These are phyloP conservation scores for Phengaris arion DNA, from an alignment of 2,888 invertebrate species.

Conservation along the genomic window DNA sequence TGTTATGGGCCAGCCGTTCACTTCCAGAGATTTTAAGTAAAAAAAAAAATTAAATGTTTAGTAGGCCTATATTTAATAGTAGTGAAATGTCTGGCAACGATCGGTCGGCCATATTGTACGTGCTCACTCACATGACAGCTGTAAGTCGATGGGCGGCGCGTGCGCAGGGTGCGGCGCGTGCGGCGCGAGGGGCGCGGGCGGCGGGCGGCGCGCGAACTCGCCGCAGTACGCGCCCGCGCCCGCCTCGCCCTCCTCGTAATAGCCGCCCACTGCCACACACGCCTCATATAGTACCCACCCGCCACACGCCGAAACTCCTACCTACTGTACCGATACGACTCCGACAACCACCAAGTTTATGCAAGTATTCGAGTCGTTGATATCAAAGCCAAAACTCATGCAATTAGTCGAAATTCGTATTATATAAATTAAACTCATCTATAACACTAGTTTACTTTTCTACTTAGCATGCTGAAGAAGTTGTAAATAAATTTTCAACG, in stretches of 20 bases:
- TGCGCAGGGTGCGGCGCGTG: constrained; percentile 52
- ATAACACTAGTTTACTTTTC: constrained; percentile 41
- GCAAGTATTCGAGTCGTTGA: constrained; percentile 45
- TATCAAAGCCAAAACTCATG: constrained; percentile 62
- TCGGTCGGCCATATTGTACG: constrained; percentile 32
- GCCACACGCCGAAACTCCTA: constrained; percentile 51
- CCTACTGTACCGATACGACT: constrained; percentile 46
- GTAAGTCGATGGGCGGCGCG: constrained; percentile 53
- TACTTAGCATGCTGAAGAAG: constrained; percentile 69
- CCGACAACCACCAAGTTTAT: background rate
- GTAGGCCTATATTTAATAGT: background rate
- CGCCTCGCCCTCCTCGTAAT: constrained; percentile 71
- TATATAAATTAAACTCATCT: constrained; percentile 32
- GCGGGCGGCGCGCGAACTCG: constrained; percentile 62
- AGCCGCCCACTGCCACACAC: constrained; percentile 77
- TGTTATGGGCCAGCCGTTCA: constrained; percentile 6
- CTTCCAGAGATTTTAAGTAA: constrained; percentile 7
- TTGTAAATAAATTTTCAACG: constrained; percentile 44
- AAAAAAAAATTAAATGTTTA: background rate
- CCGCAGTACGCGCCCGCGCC: constrained; percentile 59
- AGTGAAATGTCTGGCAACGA: constrained; percentile 20
- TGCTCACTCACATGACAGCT: constrained; percentile 65
- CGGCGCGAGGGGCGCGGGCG: constrained; percentile 38
- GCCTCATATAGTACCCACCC: constrained; percentile 55
- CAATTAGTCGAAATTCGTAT: constrained; percentile 56